Base-by-base conservation (phyloP, 2,797 vertebrate genomes). In the Microcaecilia unicolor region DNA sequence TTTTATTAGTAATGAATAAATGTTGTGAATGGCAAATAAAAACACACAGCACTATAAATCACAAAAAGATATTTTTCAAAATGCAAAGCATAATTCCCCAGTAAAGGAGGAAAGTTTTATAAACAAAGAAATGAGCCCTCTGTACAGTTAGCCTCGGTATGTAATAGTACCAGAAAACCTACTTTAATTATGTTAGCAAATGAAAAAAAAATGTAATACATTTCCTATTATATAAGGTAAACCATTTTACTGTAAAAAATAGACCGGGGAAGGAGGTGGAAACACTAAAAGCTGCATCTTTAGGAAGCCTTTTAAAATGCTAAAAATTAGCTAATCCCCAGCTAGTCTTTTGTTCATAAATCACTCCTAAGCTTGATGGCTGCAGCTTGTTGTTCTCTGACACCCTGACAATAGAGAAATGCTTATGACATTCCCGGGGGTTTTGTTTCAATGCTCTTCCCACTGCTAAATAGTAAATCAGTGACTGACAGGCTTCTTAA, bases 391-490 rank as follows among this genome's bases (percentile, higher is more conserved):
- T 59, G 31, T 56, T 26, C 57, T 65, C 37, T 70, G 54, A 74
- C 55, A 76, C 42, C 42, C 40, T 64, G 35, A 75, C 64, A 72
- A 71, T 61, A 76, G 72, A 70, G 53, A 64, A 59, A 59, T 55
- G 60, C 36, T 58, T 58, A 42, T 51, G 44, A 60, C 22, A 41
- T 22, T 69, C 48, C 51, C 66, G 15, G 2, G 14, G 48, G 32
- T 45, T 37, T 61, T 70, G 33, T 64, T 72, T 50, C 56, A 66
- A 71, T 72, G 27, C 45, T 42, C 64, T 60, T 69, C 41, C 33
- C 45, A 40, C 42, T 58, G 41, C 55, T 69, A 56, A 61, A 50
- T 55, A 69, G 52, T 76, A 78, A 75, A 72, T 77, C 71, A 70
- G 41, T 61, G 64, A 71, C 57, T 61, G 65, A 71, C 64, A 70